phyloP scores from a whole-genome alignment of 2,797 vertebrate genomes.

The Peromyscus nudipes region DNA sequence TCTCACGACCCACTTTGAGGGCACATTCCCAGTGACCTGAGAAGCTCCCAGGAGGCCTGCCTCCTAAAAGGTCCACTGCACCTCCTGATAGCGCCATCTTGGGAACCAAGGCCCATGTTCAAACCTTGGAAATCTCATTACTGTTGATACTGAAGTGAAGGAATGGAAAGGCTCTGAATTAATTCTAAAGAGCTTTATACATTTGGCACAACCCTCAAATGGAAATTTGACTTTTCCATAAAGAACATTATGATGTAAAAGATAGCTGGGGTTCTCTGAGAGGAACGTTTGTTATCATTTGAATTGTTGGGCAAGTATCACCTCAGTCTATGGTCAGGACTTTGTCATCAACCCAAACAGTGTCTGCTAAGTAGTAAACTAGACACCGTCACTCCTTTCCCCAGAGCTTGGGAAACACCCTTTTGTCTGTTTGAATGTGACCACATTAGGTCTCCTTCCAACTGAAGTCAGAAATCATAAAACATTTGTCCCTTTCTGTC shows the following conservation, averaged over 20 bases:
- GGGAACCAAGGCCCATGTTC: background rate
- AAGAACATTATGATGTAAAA: background rate
- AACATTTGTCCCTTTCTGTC: background rate
- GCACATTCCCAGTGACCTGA: background rate
- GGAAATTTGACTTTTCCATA: background rate
- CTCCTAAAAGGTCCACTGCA: background rate
- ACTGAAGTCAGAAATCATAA: background rate
- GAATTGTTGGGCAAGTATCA: background rate
- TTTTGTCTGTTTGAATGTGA: background rate
- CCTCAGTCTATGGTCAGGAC: background rate
- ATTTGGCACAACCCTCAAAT: background rate
- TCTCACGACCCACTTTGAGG: background rate
- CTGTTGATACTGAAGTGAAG: background rate
- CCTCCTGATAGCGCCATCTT: background rate
- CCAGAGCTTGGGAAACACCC: background rate
- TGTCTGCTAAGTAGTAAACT: background rate
- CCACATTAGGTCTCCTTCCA: background rate
- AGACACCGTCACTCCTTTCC: rapidly evolving
- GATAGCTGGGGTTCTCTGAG: background rate
- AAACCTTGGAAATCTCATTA: background rate
- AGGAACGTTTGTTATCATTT: background rate
- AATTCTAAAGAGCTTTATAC: background rate
- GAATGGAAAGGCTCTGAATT: background rate
- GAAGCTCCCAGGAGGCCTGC: background rate
- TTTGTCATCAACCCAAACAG: background rate